phyloP scores from a whole-genome alignment of 2,113 vertebrate genomes.

The Seriola rivoliana region DNA sequence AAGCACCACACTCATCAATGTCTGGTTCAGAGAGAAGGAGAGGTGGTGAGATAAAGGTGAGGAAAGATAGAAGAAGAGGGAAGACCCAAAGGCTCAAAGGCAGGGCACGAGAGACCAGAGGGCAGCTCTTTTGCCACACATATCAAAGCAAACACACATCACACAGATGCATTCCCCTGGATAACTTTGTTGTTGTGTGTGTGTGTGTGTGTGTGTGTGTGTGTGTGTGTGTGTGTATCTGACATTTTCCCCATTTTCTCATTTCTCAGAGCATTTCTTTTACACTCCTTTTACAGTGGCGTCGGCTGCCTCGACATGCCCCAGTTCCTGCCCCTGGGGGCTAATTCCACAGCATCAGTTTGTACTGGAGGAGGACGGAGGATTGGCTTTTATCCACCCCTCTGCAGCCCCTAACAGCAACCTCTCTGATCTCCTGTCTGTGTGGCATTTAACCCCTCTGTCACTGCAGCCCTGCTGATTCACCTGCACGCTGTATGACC shows the following conservation, averaged over 20 bases:
- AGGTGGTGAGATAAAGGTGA: conserved; percentile 19
- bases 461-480: conserved; percentile 49
- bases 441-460: conserved; percentile 82
- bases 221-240: conserved; percentile 8
- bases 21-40: conserved; percentile 63
- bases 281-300: conserved; percentile 69
- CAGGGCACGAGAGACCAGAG: conserved; percentile 29
- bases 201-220: no score
- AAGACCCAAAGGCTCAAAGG: conserved; percentile 39
- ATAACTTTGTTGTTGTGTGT: conserved; percentile 46
- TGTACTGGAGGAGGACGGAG: conserved; percentile 76
- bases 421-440: conserved; percentile 78
- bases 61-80: conserved; percentile 35
- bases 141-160: conserved; percentile 74
- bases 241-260: conserved; percentile 72
- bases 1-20: conserved; percentile 80
- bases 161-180: conserved; percentile 46
- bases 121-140: conserved; percentile 50
- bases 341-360: conserved; percentile 83
- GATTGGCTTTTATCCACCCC: conserved; percentile 80
- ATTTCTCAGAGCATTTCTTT: conserved; percentile 73
- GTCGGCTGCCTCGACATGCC: conserved; percentile 80
- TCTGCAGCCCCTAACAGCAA: conserved; percentile 70
- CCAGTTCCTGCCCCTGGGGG: conserved; percentile 83
- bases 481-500: conserved; percentile 33